Conservation (phyloP, 2,797 vertebrate genomes). For the Nyctibius grandis region DNA sequence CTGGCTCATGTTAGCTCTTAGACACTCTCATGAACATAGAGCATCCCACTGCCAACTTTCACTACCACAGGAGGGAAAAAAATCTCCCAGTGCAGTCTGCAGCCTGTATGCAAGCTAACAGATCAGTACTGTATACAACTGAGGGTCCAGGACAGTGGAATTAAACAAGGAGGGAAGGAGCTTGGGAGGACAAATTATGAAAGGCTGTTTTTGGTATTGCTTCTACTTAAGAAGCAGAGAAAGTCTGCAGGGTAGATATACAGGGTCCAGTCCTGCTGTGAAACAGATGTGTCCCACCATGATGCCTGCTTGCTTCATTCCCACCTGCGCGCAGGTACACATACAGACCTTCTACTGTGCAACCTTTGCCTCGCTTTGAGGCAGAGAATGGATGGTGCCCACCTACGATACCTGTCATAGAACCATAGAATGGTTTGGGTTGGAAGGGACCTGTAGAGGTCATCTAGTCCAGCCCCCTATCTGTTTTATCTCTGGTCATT, state of each 20-base stretch:
- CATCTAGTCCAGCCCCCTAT: neutral
- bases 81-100: neutral
- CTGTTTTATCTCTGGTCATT: neutral
- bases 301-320: neutral
- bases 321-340: fast-evolving
- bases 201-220: neutral
- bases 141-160: neutral
- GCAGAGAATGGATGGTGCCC: neutral
- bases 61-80: neutral
- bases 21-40: neutral
- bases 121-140: neutral
- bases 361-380: neutral
- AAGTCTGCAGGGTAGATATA: neutral
- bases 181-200: neutral
- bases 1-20: neutral
- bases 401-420: fast-evolving
- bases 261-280: neutral
- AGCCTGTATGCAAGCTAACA: neutral
- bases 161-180: neutral
- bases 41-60: neutral
- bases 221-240: neutral
- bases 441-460: neutral
- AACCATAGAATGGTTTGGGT: neutral
- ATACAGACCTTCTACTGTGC: fast-evolving
- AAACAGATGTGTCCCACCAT: neutral